Evolutionary conservation across 2,888 invertebrate species (phyloP).

Genomic region (Hesperia comma): DNA sequence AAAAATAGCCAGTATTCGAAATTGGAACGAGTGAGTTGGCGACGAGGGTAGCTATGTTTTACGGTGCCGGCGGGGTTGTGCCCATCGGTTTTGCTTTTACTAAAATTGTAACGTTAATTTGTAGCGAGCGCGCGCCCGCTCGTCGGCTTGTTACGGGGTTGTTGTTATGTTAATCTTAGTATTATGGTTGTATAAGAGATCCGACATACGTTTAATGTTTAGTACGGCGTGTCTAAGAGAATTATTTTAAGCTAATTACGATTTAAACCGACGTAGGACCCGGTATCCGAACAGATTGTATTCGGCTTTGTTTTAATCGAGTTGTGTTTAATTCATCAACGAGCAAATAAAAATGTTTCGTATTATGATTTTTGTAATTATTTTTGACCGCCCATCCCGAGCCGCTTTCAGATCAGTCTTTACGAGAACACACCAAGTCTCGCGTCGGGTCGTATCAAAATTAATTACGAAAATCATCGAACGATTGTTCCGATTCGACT

Average conservation of each 20-base stretch:
- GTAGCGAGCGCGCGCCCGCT: constrained; percentile 34
- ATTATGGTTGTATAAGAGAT: constrained; percentile 74
- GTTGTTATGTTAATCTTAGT: constrained; percentile 80
- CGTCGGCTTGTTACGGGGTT: constrained; percentile 73
- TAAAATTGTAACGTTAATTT: constrained; percentile 31
- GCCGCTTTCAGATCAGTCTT: constrained; percentile 66
- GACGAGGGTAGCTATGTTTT: constrained; percentile 19
- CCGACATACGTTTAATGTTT: constrained; percentile 71
- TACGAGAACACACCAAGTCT: constrained; percentile 72
- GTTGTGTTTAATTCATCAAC: constrained; percentile 82
- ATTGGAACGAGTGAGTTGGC: constrained; percentile 12
- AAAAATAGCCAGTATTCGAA: constrained; percentile 22
- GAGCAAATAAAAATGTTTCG: constrained; percentile 82
- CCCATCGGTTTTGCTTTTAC: constrained; percentile 31
- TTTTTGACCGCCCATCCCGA: constrained; percentile 76
- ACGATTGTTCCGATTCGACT: constrained; percentile 51
- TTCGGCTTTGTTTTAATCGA: constrained; percentile 80
- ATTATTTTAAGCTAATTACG: constrained; percentile 75
- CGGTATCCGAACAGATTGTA: constrained; percentile 69
- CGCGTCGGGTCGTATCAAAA: constrained; percentile 74
- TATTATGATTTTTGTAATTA: constrained; percentile 84
- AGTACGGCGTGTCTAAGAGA: constrained; percentile 65
- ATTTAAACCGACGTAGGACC: constrained; percentile 70
- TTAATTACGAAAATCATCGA: constrained; percentile 81
- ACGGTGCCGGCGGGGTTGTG: not conserved